Evolutionary conservation across 2,113 vertebrate genomes (phyloP).

Genomic region (Choloepus hoffmanni): DNA sequence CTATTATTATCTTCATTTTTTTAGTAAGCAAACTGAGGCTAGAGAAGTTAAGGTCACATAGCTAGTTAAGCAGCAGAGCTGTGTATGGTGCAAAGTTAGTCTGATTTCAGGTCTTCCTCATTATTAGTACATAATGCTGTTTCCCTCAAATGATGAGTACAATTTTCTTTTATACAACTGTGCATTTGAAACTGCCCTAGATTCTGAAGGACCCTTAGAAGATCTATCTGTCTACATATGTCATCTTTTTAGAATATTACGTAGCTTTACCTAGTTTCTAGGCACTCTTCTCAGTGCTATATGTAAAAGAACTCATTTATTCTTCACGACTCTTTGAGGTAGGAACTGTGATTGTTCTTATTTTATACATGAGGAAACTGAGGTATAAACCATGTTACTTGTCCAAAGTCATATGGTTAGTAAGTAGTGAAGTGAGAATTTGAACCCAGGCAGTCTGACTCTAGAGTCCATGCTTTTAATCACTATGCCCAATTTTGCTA

Average conservation of each 20-base stretch:
- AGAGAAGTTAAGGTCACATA: neutral
- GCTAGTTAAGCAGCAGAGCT: neutral
- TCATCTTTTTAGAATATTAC: constrained; percentile 21
- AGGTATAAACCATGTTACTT: neutral
- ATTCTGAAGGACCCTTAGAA: neutral
- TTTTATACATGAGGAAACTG: neutral
- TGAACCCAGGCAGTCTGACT: neutral
- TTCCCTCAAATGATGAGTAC: neutral
- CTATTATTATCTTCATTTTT: neutral
- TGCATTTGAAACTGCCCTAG: neutral
- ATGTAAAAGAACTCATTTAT: constrained; percentile 9
- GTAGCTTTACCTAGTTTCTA: neutral
- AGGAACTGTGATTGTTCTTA: neutral
- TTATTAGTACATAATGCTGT: neutral
- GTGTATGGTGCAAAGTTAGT: neutral
- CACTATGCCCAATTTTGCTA: neutral
- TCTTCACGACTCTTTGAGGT: neutral
- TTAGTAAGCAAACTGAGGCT: neutral
- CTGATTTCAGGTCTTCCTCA: neutral
- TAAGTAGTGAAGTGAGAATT: neutral
- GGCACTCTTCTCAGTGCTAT: neutral
- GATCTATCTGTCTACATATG: neutral
- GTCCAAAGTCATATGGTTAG: neutral
- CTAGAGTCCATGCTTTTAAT: neutral
- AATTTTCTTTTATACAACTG: constrained; percentile 21